Conservation (phyloP, 2,888 invertebrate species). For the Chloroclystis v-ata region DNA sequence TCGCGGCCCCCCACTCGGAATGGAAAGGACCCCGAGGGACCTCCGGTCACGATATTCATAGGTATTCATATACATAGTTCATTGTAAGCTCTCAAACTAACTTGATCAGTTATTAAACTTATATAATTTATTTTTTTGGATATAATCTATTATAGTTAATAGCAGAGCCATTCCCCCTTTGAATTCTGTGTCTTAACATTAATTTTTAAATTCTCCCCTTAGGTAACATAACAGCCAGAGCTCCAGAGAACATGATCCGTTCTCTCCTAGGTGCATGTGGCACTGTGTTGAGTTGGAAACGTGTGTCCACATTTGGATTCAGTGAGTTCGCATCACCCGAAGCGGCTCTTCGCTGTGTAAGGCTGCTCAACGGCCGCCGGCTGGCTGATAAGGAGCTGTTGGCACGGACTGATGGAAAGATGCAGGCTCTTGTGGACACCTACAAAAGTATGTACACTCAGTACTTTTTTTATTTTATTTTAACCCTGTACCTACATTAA, state of each 20-base stretch:
- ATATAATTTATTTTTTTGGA: too few relatives aligned
- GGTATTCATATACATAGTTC: too few relatives aligned
- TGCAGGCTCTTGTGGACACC: conserved; percentile 94
- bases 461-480: too few relatives aligned
- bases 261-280: conserved; percentile 96
- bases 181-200: too few relatives aligned
- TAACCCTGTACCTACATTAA: too few relatives aligned
- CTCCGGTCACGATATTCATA: conserved; percentile 97
- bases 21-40: conserved; percentile 80
- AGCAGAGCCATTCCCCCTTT: too few relatives aligned
- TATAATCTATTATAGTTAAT: too few relatives aligned
- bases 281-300: conserved; percentile 96
- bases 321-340: conserved; percentile 97
- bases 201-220: neutral
- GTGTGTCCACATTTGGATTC: conserved; percentile 98
- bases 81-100: too few relatives aligned
- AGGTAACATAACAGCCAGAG: conserved; percentile 87
- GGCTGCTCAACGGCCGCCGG: conserved; percentile 93
- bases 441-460: conserved; percentile 86
- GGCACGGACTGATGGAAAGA: conserved; percentile 98
- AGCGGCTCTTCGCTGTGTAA: conserved; percentile 95
- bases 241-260: conserved; percentile 96
- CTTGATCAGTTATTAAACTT: too few relatives aligned
- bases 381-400: conserved; percentile 96
- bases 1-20: conserved; percentile 55